Conservation (phyloP, 2,888 invertebrate species). For the Xestia ashworthii region DNA sequence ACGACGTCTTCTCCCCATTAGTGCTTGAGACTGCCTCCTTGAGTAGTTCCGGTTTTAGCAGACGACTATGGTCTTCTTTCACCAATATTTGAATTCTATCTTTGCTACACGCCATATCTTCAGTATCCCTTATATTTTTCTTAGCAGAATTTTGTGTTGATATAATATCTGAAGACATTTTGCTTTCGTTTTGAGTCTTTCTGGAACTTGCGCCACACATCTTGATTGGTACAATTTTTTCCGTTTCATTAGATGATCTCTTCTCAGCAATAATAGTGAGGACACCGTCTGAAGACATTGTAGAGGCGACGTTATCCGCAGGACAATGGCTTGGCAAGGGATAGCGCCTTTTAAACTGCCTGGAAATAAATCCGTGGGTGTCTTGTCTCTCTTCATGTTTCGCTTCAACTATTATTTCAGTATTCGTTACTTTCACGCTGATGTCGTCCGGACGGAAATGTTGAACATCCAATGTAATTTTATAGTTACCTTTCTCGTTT, state of each 20-base stretch:
- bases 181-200: slow-evolving; percentile 44
- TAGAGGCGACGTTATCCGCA: slow-evolving; percentile 73
- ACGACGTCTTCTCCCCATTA: slow-evolving; percentile 55
- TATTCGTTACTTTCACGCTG: slow-evolving; percentile 92
- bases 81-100: slow-evolving; percentile 63
- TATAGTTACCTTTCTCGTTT: slow-evolving; percentile 79
- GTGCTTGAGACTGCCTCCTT: slow-evolving; percentile 56
- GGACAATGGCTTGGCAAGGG: slow-evolving; percentile 78
- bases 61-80: slow-evolving; percentile 73
- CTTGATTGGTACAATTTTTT: slow-evolving; percentile 75
- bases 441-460: slow-evolving; percentile 93
- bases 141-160: slow-evolving; percentile 50
- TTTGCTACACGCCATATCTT: slow-evolving; percentile 51
- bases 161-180: slow-evolving; percentile 44
- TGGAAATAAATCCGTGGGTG: slow-evolving; percentile 85
- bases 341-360: slow-evolving; percentile 87
- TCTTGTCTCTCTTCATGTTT: slow-evolving; percentile 88
- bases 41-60: slow-evolving; percentile 72
- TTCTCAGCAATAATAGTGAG: slow-evolving; percentile 72
- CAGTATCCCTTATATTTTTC: slow-evolving; percentile 54
- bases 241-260: slow-evolving; percentile 57
- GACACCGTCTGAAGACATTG: slow-evolving; percentile 77
- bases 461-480: slow-evolving; percentile 92
- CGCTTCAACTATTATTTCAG: slow-evolving; percentile 91
- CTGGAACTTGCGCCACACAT: slow-evolving; percentile 63